phyloP scores from a whole-genome alignment of 2,113 vertebrate species.

The Etia nguti region DNA sequence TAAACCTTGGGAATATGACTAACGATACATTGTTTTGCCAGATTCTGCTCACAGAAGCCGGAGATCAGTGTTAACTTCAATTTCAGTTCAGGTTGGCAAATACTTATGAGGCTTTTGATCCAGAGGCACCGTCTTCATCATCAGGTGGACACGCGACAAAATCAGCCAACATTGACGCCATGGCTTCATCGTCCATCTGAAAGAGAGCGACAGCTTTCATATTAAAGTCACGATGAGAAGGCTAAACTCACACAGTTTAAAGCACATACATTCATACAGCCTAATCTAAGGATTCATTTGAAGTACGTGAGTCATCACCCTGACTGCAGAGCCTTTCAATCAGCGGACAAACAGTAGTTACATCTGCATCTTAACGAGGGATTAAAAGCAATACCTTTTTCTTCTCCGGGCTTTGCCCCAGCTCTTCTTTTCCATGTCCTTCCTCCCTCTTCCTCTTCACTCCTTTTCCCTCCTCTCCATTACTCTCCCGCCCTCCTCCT shows the following conservation, averaged over 20 bases:
- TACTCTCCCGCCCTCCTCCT: neutral
- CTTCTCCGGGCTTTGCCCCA: conserved; percentile 58
- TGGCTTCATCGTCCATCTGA: conserved; percentile 73
- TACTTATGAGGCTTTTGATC: conserved; percentile 38
- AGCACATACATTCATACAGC: neutral
- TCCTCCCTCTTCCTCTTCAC: conserved; percentile 73
- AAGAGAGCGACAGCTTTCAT: neutral
- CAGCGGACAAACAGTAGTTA: neutral
- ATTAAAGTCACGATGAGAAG: no score
- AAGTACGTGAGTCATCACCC: neutral
- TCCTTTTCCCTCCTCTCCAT: conserved; percentile 56
- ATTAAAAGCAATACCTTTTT: conserved; percentile 59
- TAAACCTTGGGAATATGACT: neutral
- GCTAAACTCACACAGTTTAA: neutral
- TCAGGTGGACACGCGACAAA: conserved; percentile 88
- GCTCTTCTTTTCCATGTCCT: neutral
- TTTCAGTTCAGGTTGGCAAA: neutral
- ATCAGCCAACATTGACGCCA: conserved; percentile 87
- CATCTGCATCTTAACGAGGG: neutral
- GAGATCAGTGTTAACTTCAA: neutral
- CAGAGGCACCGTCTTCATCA: conserved; percentile 69
- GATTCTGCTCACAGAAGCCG: neutral
- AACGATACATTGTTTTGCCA: neutral
- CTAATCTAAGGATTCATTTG: neutral
- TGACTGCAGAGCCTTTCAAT: neutral